phyloP scores from a whole-genome alignment of 1,140 invertebrate species.

The Leucophenga varia region DNA sequence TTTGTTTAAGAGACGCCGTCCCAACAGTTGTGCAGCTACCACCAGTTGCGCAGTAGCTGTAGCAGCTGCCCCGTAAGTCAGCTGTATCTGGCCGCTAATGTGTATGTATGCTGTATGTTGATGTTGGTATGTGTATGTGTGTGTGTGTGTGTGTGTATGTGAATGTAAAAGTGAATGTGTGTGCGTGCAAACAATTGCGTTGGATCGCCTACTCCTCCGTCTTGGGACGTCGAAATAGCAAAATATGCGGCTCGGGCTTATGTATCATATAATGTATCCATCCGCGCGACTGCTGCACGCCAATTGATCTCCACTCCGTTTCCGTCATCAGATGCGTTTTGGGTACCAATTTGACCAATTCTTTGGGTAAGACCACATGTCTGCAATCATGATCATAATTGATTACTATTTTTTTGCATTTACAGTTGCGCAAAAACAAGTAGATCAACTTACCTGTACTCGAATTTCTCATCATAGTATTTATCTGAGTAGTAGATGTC shows the following conservation, averaged over 20 bases:
- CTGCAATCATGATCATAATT: constrained; percentile 59
- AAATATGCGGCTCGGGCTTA: constrained; percentile 75
- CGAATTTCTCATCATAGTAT: constrained; percentile 84
- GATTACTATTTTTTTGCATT: constrained; percentile 5
- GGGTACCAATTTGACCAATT: constrained; percentile 85
- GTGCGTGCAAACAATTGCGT: constrained; percentile 14
- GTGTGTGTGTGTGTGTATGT: constrained; percentile 4
- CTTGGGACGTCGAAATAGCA: constrained; percentile 62
- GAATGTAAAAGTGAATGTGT: constrained; percentile 13
- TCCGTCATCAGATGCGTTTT: constrained; percentile 93
- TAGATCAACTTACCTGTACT: constrained; percentile 70
- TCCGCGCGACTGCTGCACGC: constrained; percentile 91
- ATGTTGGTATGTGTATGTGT: constrained; percentile 5
- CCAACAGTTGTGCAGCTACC: constrained; percentile 22
- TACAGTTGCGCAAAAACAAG: constrained; percentile 12
- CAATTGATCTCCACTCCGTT: constrained; percentile 91
- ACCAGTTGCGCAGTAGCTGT: constrained; percentile 19
- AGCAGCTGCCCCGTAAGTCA: constrained; percentile 14
- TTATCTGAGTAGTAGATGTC: constrained; percentile 90
- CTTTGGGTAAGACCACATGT: constrained; percentile 90
- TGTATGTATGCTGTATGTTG: constrained; percentile 5
- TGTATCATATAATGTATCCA: constrained; percentile 98
- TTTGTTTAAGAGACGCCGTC: constrained; percentile 4
- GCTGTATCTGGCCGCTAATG: constrained; percentile 14
- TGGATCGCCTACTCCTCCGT: constrained; percentile 31